Conservation (phyloP, 2,888 invertebrate species). For the Tetragonisca angustula region DNA sequence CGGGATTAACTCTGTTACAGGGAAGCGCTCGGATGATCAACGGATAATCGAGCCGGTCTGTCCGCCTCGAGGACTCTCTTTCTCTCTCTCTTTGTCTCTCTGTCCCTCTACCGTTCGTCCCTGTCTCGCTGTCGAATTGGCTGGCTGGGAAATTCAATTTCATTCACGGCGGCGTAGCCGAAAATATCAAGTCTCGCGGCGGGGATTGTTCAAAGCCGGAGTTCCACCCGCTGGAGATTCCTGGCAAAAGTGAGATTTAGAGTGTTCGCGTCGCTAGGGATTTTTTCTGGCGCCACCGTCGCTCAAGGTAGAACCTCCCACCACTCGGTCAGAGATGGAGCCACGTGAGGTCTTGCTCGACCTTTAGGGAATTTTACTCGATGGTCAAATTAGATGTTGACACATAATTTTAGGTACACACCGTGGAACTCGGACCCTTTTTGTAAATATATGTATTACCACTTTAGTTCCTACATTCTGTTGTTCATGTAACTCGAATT, state of each 20-base stretch:
- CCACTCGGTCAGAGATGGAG: too few species aligned
- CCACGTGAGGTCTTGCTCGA: too few species aligned
- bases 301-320: not conserved
- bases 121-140: not conserved
- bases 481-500: too few species aligned
- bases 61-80: not conserved
- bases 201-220: not conserved
- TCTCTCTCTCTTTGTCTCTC: not conserved
- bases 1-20: conserved; percentile 66
- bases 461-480: too few species aligned
- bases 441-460: too few species aligned
- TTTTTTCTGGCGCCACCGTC: not conserved
- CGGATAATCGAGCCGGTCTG: conserved; percentile 55
- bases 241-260: conserved; percentile 9
- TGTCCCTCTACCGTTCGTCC: not conserved
- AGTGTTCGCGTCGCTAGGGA: not conserved
- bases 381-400: too few species aligned
- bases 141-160: conserved; percentile 4
- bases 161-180: too few species aligned
- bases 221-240: not conserved
- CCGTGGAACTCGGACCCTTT: too few species aligned
- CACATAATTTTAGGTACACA: too few species aligned
- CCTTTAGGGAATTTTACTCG: too few species aligned
- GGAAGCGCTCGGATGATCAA: conserved; percentile 59
- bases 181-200: not conserved